Evolutionary conservation across 2,797 vertebrate genomes (phyloP).

Genomic region (Halcyon smyrnensis): DNA sequence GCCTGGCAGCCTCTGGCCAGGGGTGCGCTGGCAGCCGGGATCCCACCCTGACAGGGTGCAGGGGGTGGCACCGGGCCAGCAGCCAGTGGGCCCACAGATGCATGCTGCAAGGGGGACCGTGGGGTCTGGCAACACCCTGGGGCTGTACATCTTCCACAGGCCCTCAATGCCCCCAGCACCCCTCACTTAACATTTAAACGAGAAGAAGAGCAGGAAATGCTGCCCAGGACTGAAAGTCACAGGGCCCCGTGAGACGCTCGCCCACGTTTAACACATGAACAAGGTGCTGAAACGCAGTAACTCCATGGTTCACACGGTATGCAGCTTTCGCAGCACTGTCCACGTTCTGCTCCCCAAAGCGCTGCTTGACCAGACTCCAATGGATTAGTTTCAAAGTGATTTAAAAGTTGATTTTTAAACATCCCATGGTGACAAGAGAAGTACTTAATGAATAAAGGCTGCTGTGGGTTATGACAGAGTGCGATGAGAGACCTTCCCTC

Average conservation of each 20-base stretch:
- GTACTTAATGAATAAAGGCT: background rate
- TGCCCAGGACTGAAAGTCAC: background rate
- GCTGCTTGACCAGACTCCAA: background rate
- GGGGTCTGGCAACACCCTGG: rapidly evolving
- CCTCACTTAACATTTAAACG: rapidly evolving
- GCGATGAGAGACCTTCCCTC: background rate
- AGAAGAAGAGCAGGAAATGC: background rate
- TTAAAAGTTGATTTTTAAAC: background rate
- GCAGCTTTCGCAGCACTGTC: background rate
- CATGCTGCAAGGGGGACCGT: background rate
- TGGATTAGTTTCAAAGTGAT: background rate
- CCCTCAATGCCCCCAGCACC: rapidly evolving
- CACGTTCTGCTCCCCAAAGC: background rate
- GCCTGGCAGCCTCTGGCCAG: rapidly evolving
- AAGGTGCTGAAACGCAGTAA: background rate
- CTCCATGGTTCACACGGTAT: background rate
- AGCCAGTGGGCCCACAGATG: background rate
- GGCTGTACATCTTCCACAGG: rapidly evolving
- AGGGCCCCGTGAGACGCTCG: rapidly evolving
- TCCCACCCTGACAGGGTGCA: rapidly evolving
- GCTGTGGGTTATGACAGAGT: background rate
- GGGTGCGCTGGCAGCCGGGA: background rate
- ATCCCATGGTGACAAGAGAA: background rate
- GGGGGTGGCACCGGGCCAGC: background rate
- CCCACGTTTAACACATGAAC: too few relatives aligned